Conservation (phyloP, 1,140 invertebrate genomes). For the Littorina saxatilis region DNA sequence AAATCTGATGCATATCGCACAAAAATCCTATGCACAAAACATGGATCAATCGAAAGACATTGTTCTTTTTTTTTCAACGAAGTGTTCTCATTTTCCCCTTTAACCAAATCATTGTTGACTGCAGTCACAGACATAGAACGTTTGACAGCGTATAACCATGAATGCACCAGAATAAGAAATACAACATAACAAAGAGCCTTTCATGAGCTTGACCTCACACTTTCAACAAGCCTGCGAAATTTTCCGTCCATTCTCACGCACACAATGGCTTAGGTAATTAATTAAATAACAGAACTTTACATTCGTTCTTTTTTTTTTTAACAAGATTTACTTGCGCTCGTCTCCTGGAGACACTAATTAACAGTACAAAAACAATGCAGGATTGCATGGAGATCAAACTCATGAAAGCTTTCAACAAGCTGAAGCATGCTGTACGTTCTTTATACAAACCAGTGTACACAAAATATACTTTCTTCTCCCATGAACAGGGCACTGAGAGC, state of each 20-base stretch:
- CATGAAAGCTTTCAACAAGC: background rate
- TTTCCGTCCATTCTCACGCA: background rate
- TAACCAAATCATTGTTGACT: no score
- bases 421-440: background rate
- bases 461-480: background rate
- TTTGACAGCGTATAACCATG: no score
- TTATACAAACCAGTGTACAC: background rate
- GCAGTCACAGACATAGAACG: no score
- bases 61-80: no score
- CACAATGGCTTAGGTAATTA: background rate
- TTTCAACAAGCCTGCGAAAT: background rate
- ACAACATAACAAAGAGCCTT: background rate
- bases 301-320: no score
- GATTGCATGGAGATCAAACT: conserved; percentile 18
- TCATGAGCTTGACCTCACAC: conserved; percentile 16
- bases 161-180: background rate
- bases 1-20: no score
- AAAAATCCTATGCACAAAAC: no score
- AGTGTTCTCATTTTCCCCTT: no score
- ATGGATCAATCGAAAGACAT: no score
- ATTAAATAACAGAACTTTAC: no score
- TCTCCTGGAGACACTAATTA: background rate
- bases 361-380: background rate
- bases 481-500: no score
- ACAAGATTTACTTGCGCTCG: background rate